These are phyloP conservation scores for Phalanger gymnotis DNA, from an alignment of 2,797 vertebrate species.

Conservation along the genomic window DNA sequence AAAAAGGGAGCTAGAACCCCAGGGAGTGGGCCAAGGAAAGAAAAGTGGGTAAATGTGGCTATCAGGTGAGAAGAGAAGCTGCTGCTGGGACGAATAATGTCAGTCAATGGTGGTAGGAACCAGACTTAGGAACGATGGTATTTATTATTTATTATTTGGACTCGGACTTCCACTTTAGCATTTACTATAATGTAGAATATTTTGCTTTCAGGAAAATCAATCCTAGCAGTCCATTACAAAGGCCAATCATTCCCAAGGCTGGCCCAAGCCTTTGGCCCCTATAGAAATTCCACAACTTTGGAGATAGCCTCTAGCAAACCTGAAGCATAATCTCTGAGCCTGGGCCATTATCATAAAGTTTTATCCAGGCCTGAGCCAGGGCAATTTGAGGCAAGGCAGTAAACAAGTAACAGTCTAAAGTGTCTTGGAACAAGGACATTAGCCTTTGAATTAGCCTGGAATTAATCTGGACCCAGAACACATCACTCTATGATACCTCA, in stretches of 20 bases:
- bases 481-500: not conserved
- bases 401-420: not conserved
- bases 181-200: not conserved
- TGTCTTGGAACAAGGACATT: not conserved
- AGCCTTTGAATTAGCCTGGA: not conserved
- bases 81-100: not conserved
- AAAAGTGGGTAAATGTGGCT: not conserved
- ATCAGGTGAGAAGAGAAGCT: not conserved
- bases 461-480: not conserved
- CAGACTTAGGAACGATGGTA: rapidly evolving
- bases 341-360: not conserved
- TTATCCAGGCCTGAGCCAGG: not conserved
- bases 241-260: not conserved
- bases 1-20: not conserved
- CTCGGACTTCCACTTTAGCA: not conserved
- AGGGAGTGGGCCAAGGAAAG: not conserved
- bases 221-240: not conserved
- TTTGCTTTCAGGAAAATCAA: not conserved
- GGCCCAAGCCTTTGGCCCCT: not conserved
- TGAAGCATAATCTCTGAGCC: not conserved
- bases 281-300: not conserved
- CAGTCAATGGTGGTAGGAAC: not conserved
- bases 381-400: not conserved
- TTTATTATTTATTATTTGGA: rapidly evolving
- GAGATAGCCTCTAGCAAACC: not conserved